Percentiles rank a stretch among this genome's conserved stretches.
phyloP scores from a whole-genome alignment of 2,797 vertebrate species.

The Bufotes viridis region DNA sequence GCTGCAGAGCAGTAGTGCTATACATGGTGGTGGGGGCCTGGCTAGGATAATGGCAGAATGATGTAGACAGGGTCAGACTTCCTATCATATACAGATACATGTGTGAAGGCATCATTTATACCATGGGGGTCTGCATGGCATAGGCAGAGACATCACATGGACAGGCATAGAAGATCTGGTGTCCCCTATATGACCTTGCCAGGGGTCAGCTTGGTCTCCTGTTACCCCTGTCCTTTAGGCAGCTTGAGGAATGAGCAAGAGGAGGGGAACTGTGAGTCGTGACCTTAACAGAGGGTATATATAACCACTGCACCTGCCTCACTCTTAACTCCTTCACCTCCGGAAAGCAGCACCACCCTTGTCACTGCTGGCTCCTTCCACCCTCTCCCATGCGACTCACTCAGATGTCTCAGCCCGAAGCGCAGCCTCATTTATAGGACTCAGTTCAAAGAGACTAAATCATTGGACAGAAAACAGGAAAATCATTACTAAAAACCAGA shows the following conservation, averaged over 20 bases:
- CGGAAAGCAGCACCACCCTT: background rate
- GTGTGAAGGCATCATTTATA: too few relatives aligned
- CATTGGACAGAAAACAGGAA: too few relatives aligned
- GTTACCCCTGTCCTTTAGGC: slow-evolving; percentile 46
- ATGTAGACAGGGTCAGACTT: too few relatives aligned
- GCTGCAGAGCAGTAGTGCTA: too few relatives aligned
- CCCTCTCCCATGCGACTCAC: background rate
- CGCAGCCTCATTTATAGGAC: background rate
- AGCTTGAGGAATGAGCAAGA: slow-evolving; percentile 14
- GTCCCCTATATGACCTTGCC: slow-evolving; percentile 34
- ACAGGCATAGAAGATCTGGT: background rate
- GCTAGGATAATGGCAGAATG: too few relatives aligned
- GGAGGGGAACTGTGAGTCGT: background rate
- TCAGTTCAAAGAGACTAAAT: too few relatives aligned
- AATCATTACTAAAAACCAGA: too few relatives aligned
- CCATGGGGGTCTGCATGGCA: too few relatives aligned
- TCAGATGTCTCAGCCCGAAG: background rate
- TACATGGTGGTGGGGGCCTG: too few relatives aligned
- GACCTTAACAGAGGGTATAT: slow-evolving; percentile 47
- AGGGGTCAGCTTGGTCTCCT: slow-evolving; percentile 32
- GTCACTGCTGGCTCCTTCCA: too few relatives aligned
- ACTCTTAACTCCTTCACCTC: background rate
- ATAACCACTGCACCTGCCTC: slow-evolving; percentile 50
- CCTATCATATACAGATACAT: too few relatives aligned
- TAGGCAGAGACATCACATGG: background rate